These are phyloP conservation scores for Noctua pronuba DNA, from an alignment of 2,888 invertebrate genomes.

Conservation along the genomic window DNA sequence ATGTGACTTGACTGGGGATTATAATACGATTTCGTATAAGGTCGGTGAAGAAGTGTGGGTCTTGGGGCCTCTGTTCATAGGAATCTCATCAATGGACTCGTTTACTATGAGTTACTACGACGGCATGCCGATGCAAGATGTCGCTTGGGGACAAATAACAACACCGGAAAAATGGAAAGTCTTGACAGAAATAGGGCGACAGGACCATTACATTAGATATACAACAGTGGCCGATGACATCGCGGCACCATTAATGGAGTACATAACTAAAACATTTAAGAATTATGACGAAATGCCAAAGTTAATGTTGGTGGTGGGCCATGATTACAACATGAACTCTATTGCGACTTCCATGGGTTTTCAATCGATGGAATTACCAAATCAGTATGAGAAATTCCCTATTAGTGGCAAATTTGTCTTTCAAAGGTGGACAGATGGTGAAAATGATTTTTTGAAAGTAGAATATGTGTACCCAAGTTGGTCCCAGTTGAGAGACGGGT, in stretches of 20 bases:
- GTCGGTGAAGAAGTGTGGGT: slow-evolving; percentile 33
- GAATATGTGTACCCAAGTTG: slow-evolving; percentile 58
- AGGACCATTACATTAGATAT: slow-evolving; percentile 52
- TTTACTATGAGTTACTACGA: slow-evolving; percentile 57
- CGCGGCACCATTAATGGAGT: slow-evolving; percentile 36
- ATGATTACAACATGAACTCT: slow-evolving; percentile 58
- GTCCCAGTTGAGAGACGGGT: slow-evolving; percentile 50
- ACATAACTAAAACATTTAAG: slow-evolving; percentile 47
- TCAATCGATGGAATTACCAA: slow-evolving; percentile 37
- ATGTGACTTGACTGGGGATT: slow-evolving; percentile 54
- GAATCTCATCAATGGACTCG: slow-evolving; percentile 30
- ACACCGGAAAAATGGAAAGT: slow-evolving; percentile 45
- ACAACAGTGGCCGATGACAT: slow-evolving; percentile 50
- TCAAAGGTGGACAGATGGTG: slow-evolving; percentile 57
- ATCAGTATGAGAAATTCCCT: slow-evolving; percentile 59
- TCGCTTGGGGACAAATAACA: slow-evolving; percentile 59
- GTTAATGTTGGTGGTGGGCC: slow-evolving; percentile 54
- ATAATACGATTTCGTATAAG: slow-evolving; percentile 28
- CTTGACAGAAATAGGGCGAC: slow-evolving; percentile 47
- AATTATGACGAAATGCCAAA: slow-evolving; percentile 50
- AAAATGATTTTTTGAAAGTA: slow-evolving; percentile 59
- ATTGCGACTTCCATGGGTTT: slow-evolving; percentile 45
- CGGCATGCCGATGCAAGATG: slow-evolving; percentile 42
- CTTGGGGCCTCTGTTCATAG: slow-evolving; percentile 38
- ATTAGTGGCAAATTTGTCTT: slow-evolving; percentile 62